These are phyloP conservation scores for Psittacula derbiana DNA, from an alignment of 2,797 vertebrate genomes.

Conservation along the genomic window DNA sequence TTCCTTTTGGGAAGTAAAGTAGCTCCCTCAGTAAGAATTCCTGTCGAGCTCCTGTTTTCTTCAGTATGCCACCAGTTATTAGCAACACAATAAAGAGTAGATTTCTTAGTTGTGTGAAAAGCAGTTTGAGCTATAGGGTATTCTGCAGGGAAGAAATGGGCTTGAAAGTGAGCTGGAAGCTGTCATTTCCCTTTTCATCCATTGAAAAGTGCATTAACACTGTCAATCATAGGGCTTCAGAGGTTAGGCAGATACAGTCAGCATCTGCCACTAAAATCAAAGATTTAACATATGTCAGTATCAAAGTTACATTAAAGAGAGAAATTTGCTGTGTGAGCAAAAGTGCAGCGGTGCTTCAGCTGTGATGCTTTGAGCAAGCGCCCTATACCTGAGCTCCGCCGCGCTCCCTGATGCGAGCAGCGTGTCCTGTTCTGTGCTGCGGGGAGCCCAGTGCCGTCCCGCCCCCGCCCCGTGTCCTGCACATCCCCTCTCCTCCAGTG, in stretches of 20 bases:
- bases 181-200: slow-evolving; percentile 71
- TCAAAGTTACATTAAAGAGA: slow-evolving; percentile 38
- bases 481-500: neutral
- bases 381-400: neutral
- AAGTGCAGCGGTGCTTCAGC: neutral
- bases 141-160: slow-evolving; percentile 45
- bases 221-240: slow-evolving; percentile 62
- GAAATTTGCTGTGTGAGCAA: neutral
- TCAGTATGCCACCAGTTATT: slow-evolving; percentile 16
- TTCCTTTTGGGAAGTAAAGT: neutral
- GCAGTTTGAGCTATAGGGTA: slow-evolving; percentile 18
- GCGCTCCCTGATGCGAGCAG: neutral
- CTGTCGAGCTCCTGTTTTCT: neutral
- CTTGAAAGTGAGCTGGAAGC: slow-evolving; percentile 67
- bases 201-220: slow-evolving; percentile 63
- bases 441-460: neutral
- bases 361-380: neutral
- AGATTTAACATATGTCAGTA: slow-evolving; percentile 50
- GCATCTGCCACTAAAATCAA: slow-evolving; percentile 63
- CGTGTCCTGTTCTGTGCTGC: neutral
- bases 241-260: slow-evolving; percentile 56
- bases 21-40: neutral
- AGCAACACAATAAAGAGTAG: slow-evolving; percentile 44
- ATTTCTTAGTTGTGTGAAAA: slow-evolving; percentile 31
- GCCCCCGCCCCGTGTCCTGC: neutral